Evolutionary conservation across 2,797 vertebrate genomes (phyloP).

Genomic region (Melanotaenia trifasciata): DNA sequence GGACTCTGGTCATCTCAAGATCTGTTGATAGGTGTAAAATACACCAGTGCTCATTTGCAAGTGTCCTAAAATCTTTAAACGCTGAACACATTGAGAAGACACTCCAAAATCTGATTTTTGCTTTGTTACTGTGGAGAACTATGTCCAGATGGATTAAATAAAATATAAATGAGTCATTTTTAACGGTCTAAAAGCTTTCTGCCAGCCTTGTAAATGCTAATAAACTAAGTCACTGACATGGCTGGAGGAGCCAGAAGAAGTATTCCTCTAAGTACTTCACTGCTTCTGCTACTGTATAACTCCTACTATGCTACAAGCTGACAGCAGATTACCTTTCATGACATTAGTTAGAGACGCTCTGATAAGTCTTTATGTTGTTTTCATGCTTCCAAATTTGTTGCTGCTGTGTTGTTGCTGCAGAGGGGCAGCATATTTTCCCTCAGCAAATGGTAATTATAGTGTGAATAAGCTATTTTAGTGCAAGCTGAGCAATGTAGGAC

Average conservation of each 20-base stretch:
- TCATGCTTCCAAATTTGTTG: slow-evolving; percentile 44
- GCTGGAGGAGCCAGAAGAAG: slow-evolving; percentile 13
- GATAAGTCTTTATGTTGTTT: slow-evolving; percentile 52
- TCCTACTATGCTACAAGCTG: slow-evolving; percentile 23
- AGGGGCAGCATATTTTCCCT: slow-evolving; percentile 12
- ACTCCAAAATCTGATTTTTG: neutral
- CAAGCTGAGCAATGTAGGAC: slow-evolving; percentile 44
- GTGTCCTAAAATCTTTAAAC: neutral
- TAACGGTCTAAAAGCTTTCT: neutral
- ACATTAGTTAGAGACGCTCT: slow-evolving; percentile 50
- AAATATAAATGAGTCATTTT: neutral
- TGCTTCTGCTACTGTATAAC: slow-evolving; percentile 24
- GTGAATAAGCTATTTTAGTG: slow-evolving; percentile 49
- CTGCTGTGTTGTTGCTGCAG: slow-evolving; percentile 29
- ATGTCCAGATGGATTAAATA: neutral
- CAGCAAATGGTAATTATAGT: slow-evolving; percentile 49
- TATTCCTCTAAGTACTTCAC: slow-evolving; percentile 17
- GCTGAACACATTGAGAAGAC: neutral
- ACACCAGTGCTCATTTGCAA: neutral
- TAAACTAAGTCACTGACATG: slow-evolving; percentile 18
- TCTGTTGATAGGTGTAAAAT: neutral
- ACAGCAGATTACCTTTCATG: slow-evolving; percentile 59
- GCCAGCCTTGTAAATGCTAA: slow-evolving; percentile 8
- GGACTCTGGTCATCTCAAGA: neutral
- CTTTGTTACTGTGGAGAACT: neutral